These are phyloP conservation scores for Callorhinus ursinus DNA, from an alignment of 2,113 vertebrate genomes.

Conservation along the genomic window DNA sequence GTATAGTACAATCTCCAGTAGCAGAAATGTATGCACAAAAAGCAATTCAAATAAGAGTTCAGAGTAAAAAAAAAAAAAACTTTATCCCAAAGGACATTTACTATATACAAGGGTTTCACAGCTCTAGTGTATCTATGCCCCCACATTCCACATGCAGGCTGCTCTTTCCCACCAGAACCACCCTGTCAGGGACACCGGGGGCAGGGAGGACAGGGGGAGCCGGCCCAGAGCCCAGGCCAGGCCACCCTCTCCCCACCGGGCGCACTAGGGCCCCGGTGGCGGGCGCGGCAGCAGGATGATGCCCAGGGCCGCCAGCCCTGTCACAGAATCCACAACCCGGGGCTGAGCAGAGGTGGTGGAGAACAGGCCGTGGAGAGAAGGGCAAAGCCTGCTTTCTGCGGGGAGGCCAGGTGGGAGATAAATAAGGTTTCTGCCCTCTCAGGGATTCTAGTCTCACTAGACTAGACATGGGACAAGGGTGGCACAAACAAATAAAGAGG, in stretches of 20 bases:
- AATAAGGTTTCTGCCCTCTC: not conserved
- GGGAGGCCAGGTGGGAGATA: rapidly evolving
- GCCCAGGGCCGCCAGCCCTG: not conserved
- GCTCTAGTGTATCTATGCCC: not conserved
- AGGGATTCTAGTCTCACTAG: not conserved
- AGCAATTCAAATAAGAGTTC: conserved; percentile 40
- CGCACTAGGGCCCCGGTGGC: not conserved
- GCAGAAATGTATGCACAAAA: conserved; percentile 70
- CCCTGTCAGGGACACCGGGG: not conserved
- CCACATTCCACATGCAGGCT: not conserved
- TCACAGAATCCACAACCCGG: not conserved
- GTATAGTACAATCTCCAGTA: conserved; percentile 57
- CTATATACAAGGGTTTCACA: conserved; percentile 30
- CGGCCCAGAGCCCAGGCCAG: conserved; percentile 65
- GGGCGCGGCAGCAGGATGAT: too few species aligned
- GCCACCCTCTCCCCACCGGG: conserved; percentile 81
- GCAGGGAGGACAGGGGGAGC: not conserved
- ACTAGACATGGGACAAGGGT: not conserved
- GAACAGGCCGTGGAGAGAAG: conserved; percentile 73
- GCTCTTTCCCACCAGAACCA: not conserved
- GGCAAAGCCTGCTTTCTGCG: not conserved
- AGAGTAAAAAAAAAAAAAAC: conserved; percentile 44
- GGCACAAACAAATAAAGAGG: not conserved
- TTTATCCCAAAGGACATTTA: not conserved
- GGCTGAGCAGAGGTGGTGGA: conserved; percentile 63